Percentiles rank a stretch among this genome's conserved stretches.
phyloP scores from a whole-genome alignment of 2,113 vertebrate species.

The Aspiorhynchus laticeps region DNA sequence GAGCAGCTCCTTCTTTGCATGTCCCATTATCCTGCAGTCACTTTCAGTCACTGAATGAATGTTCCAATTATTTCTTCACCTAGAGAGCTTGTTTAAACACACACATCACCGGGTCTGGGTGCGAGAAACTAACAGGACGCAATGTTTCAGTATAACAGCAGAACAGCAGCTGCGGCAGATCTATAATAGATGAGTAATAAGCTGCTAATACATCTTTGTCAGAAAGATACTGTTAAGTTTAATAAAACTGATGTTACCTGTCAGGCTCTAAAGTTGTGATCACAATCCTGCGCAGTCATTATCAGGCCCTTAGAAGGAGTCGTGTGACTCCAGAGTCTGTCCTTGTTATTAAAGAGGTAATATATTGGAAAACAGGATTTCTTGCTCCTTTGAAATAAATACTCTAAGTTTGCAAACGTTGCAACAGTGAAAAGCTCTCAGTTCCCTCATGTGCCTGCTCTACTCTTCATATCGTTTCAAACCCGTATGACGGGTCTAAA shows the following conservation, averaged over 20 bases:
- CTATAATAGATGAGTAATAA: background rate
- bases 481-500: background rate
- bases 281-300: background rate
- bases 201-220: background rate
- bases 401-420: background rate
- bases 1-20: background rate
- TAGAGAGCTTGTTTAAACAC: background rate
- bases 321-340: background rate
- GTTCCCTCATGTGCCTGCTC: too few species aligned
- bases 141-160: background rate
- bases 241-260: background rate
- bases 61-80: conserved; percentile 25
- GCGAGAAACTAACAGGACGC: background rate
- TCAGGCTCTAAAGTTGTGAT: background rate
- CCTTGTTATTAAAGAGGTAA: background rate
- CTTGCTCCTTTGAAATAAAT: background rate
- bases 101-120: background rate
- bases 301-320: background rate
- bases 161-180: background rate
- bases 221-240: background rate
- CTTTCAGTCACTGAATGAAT: conserved; percentile 7
- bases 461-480: background rate
- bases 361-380: background rate
- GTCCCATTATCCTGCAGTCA: conserved; percentile 21
- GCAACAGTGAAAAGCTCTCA: background rate